A percentile compares a stretch with the other conserved stretches of the same genome.
These are phyloP conservation scores for Cantharis lateralis DNA, from an alignment of 2,888 invertebrate genomes.

Conservation along the genomic window DNA sequence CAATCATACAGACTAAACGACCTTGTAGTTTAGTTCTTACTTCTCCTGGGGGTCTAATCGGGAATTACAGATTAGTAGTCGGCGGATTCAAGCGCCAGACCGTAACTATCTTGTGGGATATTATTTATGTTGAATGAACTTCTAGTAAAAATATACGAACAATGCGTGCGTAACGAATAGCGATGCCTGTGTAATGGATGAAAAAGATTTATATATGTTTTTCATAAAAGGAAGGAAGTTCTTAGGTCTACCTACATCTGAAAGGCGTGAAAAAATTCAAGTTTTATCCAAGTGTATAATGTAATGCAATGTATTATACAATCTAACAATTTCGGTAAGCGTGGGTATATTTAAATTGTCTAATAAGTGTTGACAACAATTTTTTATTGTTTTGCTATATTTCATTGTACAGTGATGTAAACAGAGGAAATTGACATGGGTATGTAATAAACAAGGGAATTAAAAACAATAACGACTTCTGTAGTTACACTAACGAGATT, in stretches of 20 bases:
- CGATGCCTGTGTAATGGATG: too few relatives aligned
- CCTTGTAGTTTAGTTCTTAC: too few relatives aligned
- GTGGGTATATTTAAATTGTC: background rate
- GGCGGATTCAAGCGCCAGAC: too few relatives aligned
- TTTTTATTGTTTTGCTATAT: background rate
- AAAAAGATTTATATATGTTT: too few relatives aligned
- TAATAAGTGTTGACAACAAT: background rate
- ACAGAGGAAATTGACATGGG: background rate
- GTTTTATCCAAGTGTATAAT: background rate
- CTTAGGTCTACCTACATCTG: background rate
- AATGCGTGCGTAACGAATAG: too few relatives aligned
- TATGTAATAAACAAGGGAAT: background rate
- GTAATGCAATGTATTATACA: background rate
- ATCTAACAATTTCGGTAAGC: background rate
- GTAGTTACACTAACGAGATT: background rate
- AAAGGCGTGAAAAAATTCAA: background rate
- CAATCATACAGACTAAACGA: too few relatives aligned
- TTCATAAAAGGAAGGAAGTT: background rate
- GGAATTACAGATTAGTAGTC: too few relatives aligned
- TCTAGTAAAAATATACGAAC: too few relatives aligned
- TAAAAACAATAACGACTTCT: background rate
- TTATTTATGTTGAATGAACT: too few relatives aligned
- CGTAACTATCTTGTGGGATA: too few relatives aligned
- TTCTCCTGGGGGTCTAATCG: too few relatives aligned
- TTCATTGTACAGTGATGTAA: background rate